These are phyloP conservation scores for Leptinotarsa juncta DNA, from an alignment of 2,888 invertebrate genomes.

Conservation along the genomic window DNA sequence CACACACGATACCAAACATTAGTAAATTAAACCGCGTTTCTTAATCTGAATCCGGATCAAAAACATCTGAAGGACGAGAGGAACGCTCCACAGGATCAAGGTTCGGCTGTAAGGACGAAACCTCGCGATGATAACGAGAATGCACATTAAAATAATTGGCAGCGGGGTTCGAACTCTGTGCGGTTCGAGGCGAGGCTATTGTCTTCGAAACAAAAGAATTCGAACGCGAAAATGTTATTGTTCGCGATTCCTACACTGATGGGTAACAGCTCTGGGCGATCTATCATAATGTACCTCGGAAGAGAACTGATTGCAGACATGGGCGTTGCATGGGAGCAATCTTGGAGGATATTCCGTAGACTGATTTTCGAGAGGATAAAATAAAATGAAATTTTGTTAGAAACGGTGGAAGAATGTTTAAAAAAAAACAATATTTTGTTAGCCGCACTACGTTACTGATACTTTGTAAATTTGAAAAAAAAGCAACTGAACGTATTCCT, in stretches of 20 bases:
- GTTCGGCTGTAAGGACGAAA: neutral
- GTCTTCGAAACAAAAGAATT: constrained; percentile 51
- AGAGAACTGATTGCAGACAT: constrained; percentile 6
- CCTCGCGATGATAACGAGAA: constrained; percentile 41
- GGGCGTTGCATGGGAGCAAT: neutral
- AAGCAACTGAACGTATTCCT: no score
- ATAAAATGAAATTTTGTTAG: no score
- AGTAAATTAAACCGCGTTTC: constrained; percentile 13
- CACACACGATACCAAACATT: constrained; percentile 12
- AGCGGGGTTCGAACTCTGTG: constrained; percentile 35
- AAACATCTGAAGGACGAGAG: constrained; percentile 7
- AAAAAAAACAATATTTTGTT: no score
- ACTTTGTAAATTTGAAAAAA: no score
- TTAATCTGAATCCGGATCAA: constrained; percentile 4
- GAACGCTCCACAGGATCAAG: constrained; percentile 4
- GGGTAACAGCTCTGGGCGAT: constrained; percentile 18
- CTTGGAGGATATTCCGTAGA: neutral
- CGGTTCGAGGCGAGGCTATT: constrained; percentile 37
- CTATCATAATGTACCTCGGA: constrained; percentile 1
- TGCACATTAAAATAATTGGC: constrained; percentile 51
- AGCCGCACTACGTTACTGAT: no score
- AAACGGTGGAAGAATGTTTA: no score
- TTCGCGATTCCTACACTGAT: constrained; percentile 29
- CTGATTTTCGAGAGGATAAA: no score
- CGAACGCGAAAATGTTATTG: constrained; percentile 46